phyloP scores from a whole-genome alignment of 2,113 vertebrate genomes.

The Nesoenas mayeri region DNA sequence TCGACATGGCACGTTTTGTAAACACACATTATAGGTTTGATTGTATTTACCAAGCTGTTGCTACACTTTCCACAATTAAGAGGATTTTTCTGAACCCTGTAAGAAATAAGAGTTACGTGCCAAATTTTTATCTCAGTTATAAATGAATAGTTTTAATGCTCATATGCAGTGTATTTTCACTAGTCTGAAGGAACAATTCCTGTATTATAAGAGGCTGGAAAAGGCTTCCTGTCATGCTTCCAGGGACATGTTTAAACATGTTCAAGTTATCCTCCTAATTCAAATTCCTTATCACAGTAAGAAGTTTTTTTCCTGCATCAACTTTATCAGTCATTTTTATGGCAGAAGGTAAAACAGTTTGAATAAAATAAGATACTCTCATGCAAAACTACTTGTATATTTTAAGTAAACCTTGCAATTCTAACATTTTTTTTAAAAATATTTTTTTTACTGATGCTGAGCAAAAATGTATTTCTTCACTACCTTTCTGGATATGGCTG shows the following conservation, averaged over 20 bases:
- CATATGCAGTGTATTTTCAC: background rate
- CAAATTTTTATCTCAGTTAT: background rate
- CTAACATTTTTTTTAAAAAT: background rate
- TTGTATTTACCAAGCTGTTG: background rate
- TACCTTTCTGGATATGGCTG: background rate
- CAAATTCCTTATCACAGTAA: background rate
- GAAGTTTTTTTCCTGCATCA: background rate
- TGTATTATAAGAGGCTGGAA: background rate
- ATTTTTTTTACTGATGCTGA: background rate
- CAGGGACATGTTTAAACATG: background rate
- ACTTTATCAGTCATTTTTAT: background rate
- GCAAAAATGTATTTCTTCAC: background rate
- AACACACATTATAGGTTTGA: background rate
- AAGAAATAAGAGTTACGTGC: rapidly evolving
- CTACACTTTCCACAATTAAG: background rate
- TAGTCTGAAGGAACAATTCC: background rate
- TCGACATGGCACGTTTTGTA: rapidly evolving
- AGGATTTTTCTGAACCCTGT: background rate
- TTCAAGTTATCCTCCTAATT: background rate
- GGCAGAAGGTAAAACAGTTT: background rate
- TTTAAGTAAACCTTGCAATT: background rate
- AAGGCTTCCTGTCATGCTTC: background rate
- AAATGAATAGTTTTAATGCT: background rate
- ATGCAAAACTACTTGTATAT: background rate
- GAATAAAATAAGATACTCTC: background rate